phyloP scores from a whole-genome alignment of 1,140 invertebrate species.

The Hypsibius dujardini region DNA sequence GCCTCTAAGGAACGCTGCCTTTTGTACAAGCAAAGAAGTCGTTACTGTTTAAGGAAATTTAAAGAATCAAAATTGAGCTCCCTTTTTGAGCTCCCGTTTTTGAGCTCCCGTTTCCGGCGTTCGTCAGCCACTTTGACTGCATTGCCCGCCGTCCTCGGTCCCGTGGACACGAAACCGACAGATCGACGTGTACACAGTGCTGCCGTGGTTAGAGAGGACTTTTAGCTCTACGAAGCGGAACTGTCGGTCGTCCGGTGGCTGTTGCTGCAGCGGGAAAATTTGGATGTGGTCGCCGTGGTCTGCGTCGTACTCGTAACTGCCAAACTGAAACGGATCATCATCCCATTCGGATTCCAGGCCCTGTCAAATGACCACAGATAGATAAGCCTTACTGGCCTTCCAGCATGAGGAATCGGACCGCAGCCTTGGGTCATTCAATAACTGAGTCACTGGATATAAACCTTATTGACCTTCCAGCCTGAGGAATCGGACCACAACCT shows the following conservation, averaged over 20 bases:
- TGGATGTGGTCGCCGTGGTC: constrained; percentile 8
- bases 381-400: too few species aligned
- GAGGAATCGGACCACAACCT: too few species aligned
- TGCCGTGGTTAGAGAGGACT: not conserved
- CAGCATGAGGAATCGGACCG: too few species aligned
- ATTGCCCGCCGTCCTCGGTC: not conserved
- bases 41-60: not conserved
- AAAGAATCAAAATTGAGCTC: not conserved
- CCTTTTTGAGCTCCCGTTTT: not conserved
- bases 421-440: too few species aligned
- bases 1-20: too few species aligned
- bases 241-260: not conserved
- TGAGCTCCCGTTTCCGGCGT: too few species aligned
- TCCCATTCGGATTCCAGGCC: not conserved
- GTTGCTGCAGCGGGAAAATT: not conserved
- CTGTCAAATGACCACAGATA: not conserved
- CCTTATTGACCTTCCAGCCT: too few species aligned
- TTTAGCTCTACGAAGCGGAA: not conserved
- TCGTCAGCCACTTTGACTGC: not conserved
- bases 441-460: too few species aligned
- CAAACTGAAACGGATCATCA: not conserved
- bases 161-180: constrained; percentile 8
- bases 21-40: too few species aligned
- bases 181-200: not conserved
- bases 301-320: not conserved